Percentiles rank a stretch among this genome's conserved stretches.
phyloP scores from a whole-genome alignment of 2,888 invertebrate species.

The Corbicula japonica region DNA sequence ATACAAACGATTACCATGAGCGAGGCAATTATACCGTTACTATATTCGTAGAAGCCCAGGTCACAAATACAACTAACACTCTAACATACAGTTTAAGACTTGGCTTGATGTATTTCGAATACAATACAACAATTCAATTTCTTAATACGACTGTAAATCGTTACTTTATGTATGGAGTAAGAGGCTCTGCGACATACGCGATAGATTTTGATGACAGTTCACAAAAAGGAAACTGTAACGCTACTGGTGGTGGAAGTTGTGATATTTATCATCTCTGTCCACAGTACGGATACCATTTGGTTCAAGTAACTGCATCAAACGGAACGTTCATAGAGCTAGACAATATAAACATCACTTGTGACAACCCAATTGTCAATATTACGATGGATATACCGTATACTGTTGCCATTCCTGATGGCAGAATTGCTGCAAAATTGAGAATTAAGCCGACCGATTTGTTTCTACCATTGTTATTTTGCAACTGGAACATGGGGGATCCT shows the following conservation, averaged over 20 bases:
- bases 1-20: conserved; percentile 33
- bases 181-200: conserved; percentile 42
- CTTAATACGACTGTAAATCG: conserved; percentile 42
- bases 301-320: conserved; percentile 42
- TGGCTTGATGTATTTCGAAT: conserved; percentile 61
- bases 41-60: conserved; percentile 29
- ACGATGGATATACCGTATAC: conserved; percentile 26
- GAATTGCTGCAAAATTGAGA: conserved; percentile 34
- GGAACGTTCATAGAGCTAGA: conserved; percentile 61
- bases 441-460: conserved; percentile 38
- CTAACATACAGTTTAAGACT: conserved; percentile 38
- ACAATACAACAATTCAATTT: conserved; percentile 45
- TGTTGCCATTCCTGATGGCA: conserved; percentile 56
- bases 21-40: conserved; percentile 54
- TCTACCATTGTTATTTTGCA: conserved; percentile 47
- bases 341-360: conserved; percentile 56
- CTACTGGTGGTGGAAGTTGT: conserved; percentile 34
- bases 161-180: conserved; percentile 59
- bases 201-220: conserved; percentile 49
- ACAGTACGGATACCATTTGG: conserved; percentile 46
- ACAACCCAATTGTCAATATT: conserved; percentile 57
- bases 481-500: conserved; percentile 60
- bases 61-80: conserved; percentile 37
- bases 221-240: conserved; percentile 30
- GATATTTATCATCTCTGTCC: conserved; percentile 49